Evolutionary conservation across 1,140 invertebrate species (phyloP), one percentile per base, ranked within the genome.

Genomic region (Zaprionus davidi): DNA sequence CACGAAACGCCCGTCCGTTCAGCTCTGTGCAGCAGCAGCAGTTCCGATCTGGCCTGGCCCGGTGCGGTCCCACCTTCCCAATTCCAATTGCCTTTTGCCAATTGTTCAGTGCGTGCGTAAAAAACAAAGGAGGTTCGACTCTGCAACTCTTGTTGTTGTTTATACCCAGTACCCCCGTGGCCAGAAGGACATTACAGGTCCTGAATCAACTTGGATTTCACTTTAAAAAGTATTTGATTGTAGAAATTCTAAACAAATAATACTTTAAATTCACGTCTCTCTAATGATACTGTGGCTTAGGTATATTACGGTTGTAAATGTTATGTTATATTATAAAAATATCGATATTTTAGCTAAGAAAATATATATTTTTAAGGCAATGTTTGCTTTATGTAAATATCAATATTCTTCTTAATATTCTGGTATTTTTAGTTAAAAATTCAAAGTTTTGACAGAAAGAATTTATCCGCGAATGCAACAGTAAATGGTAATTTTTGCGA

Each of bases 1-100:
- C 83, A 88, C 74, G 79, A 80, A 84, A 80, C 76, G 70, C 69
- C 67, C 66, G 65, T 26, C 22, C 66, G 36, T 36, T 24, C 55
- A 56, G 49, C 44, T 26, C 1, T 17, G 38, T 41, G 41, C 41
- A 17, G 41, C 41, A 17, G n/a, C 13, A 15, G 6, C 20, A 15
- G 6, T n/a, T 44, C 49, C 34, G 49, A 58, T 53, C 58, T 44
- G 53, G n/a, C 41, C 22, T 49, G 41, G 51, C 56, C 71, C 26
- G 51, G 22, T 15, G 20, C 20, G 36, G 26, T 73, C 22, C 60
- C 57, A 71, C 69, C 72, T 75, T 63, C 28, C 59, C 73, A 75
- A 73, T 73, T 68, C 36, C 58, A 49, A 31, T 81, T 73, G 62
- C 79, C 59, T 49, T 76, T 44, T 65, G 62, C 51, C 64, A 66